A percentile compares a stretch with the other conserved stretches of the same genome.
Conservation (phyloP, 2,113 vertebrate species). For the Laterallus jamaicensis region DNA sequence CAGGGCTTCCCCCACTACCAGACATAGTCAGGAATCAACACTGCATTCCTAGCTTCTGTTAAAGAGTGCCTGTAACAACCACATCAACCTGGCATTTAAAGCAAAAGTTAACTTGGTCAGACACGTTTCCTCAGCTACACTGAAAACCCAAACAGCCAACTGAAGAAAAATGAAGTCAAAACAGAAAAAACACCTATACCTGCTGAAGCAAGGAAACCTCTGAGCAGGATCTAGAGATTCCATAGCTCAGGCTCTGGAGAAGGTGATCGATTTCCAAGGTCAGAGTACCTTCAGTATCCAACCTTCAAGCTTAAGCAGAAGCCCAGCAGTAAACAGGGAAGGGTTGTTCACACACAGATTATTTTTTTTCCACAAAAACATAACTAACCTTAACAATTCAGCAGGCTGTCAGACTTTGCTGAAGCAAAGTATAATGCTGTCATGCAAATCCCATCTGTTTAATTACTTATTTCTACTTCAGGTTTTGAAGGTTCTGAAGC, state of each 20-base stretch:
- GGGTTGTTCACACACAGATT: not conserved
- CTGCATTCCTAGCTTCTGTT: not conserved
- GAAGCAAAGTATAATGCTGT: not conserved
- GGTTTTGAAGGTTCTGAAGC: not conserved
- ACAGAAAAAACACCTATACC: not conserved
- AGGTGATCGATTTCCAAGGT: not conserved
- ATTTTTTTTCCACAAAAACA: not conserved
- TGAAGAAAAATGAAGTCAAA: not conserved
- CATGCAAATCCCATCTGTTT: not conserved
- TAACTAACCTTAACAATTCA: not conserved
- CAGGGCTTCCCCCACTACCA: not conserved
- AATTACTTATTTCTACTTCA: not conserved
- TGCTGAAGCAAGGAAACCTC: not conserved
- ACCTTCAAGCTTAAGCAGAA: not conserved
- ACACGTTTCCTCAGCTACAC: not conserved
- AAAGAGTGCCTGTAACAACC: not conserved
- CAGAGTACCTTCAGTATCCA: not conserved
- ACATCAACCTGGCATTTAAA: not conserved
- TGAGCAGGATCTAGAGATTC: not conserved
- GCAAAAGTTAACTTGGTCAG: not conserved
- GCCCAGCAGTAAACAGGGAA: not conserved
- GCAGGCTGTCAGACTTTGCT: not conserved
- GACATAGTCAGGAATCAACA: not conserved
- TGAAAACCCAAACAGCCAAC: not conserved
- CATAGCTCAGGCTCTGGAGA: not conserved